A percentile compares a stretch with the other conserved stretches of the same genome.
Evolutionary conservation across 2,113 vertebrate species (phyloP).

Genomic region (Bubo blakistoni): DNA sequence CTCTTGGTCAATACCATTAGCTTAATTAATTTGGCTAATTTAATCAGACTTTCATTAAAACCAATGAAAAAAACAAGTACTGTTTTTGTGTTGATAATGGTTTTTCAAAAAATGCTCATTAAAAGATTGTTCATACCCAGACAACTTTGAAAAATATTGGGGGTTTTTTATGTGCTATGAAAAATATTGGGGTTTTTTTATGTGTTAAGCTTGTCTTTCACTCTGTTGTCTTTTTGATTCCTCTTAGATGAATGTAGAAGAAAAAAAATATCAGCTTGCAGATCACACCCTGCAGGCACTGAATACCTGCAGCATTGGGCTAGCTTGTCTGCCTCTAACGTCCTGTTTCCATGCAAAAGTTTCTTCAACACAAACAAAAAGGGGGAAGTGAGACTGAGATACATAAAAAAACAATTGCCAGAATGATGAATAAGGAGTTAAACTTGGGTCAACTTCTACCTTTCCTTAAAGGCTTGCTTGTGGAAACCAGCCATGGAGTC

Average conservation of each 20-base stretch:
- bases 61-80: background rate
- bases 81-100: background rate
- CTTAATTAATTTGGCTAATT: constrained; percentile 30
- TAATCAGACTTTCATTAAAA: constrained; percentile 18
- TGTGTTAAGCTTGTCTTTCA: background rate
- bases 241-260: background rate
- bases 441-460: background rate
- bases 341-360: background rate
- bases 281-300: background rate
- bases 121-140: background rate
- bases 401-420: background rate
- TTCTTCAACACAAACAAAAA: background rate
- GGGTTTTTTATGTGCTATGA: background rate
- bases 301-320: background rate
- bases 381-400: background rate
- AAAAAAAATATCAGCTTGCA: background rate
- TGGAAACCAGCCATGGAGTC: background rate
- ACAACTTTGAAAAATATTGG: background rate
- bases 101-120: background rate
- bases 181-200: background rate
- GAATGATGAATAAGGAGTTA: background rate
- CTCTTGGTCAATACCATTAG: background rate
- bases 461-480: background rate
- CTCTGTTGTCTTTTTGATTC: background rate
- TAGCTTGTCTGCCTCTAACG: background rate